Evolutionary conservation across 1,140 invertebrate species (phyloP), one percentile per base, ranked within the genome.

Genomic region (Bemisia tabaci): DNA sequence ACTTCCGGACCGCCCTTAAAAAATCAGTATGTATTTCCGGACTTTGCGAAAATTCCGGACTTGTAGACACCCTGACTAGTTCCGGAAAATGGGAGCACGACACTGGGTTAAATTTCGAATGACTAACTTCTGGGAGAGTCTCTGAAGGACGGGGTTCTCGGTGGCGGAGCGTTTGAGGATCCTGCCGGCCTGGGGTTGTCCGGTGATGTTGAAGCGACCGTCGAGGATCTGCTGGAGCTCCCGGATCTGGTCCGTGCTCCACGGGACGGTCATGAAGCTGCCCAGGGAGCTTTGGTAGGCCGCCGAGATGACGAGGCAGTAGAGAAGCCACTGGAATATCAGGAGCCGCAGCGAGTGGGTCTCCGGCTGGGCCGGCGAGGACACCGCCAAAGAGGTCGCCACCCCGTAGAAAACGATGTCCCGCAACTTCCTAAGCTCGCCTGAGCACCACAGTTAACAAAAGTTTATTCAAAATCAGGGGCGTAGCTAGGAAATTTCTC

Each of bases 181-280:
- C 25, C 67, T 60, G 39, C 26, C 48, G 21, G 60, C 64, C 62
- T 70, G 68, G n/a, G 66, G 66, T 22, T 60, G 33, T 1, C 68
- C 68, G 25, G 25, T 48, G 24, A 67, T 63, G 12, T 67, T 60
- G 22, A 68, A 65, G 48, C 33, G 23, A 9, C 59, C 27, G 1
- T 65, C 64, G 5, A 68, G 26, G 12, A 70, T 63, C 22, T 68
- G 63, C 12, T 66, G 27, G 21, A 68, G 60, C 11, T 48, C 63
- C 26, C 66, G 26, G 60, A 70, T 68, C 27, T 70, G 58, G 12
- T 65, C 23, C 17, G 58, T 48, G 63, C 64, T 60, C 62, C 64
- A 66, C 17, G 67, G 69, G 23, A 70, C 67, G 2, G 69, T 70
- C 25, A 70, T 58, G 25, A 68, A 66, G 22, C 69, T 70, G 22